A percentile compares a stretch with the other conserved stretches of the same genome.
Conservation (phyloP, 2,888 invertebrate genomes). For the Cosmopolites sordidus region DNA sequence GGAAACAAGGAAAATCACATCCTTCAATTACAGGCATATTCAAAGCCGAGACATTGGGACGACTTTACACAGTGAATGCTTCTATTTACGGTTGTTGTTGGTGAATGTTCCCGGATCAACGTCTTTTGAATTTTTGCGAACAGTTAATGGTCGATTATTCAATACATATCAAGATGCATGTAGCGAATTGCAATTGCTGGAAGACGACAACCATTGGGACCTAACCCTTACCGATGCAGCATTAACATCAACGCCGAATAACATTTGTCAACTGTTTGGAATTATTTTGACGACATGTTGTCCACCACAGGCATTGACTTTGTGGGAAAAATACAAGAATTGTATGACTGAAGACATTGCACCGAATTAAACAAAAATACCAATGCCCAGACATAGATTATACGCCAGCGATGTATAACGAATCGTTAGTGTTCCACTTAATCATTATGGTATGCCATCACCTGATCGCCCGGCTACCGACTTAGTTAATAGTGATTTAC, state of each 20-base stretch:
- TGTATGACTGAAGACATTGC: slow-evolving; percentile 3
- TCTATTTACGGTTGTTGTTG: slow-evolving; percentile 31
- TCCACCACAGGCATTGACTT: background rate
- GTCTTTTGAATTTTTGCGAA: slow-evolving; percentile 37
- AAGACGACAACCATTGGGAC: slow-evolving; percentile 32
- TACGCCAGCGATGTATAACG: no score
- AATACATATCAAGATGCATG: slow-evolving; percentile 40
- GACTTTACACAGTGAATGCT: background rate
- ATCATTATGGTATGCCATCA: no score
- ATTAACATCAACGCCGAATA: slow-evolving; percentile 5
- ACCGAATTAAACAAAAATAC: no score
- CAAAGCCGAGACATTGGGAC: background rate
- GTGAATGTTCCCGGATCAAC: slow-evolving; percentile 39
- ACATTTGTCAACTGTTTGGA: slow-evolving; percentile 5
- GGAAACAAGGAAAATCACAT: no score
- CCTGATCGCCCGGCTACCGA: no score
- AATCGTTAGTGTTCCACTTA: no score
- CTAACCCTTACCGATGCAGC: slow-evolving; percentile 25
- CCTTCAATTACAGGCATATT: background rate
- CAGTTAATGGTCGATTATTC: slow-evolving; percentile 41
- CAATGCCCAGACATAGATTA: no score
- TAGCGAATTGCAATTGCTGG: slow-evolving; percentile 32
- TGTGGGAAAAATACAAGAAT: slow-evolving; percentile 7
- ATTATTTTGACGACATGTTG: background rate
- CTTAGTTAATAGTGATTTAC: no score